A percentile compares a stretch with the other conserved stretches of the same genome.
Evolutionary conservation across 2,888 invertebrate species (phyloP).

Genomic region (Chrysolina americana): DNA sequence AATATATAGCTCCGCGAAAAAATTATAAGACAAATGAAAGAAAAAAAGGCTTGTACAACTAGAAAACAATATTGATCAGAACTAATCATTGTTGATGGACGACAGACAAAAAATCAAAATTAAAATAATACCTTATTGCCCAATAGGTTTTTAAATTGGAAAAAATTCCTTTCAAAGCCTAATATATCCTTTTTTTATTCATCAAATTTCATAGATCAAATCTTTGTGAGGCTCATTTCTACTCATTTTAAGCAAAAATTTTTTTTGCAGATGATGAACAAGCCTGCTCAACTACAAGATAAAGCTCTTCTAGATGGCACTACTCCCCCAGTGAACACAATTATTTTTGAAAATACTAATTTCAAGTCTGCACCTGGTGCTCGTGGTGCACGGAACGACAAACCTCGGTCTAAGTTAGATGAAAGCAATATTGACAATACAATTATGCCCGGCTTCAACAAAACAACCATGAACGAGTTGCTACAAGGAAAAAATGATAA

Average conservation of each 20-base stretch:
- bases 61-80: too few relatives aligned
- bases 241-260: neutral
- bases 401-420: constrained; percentile 75
- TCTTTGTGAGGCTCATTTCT: too few relatives aligned
- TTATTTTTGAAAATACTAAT: constrained; percentile 94
- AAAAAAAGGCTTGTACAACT: too few relatives aligned
- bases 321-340: constrained; percentile 87
- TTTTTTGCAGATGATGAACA: constrained; percentile 58
- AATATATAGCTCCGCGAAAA: too few relatives aligned
- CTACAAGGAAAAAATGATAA: constrained; percentile 70
- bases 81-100: too few relatives aligned
- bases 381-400: constrained; percentile 71
- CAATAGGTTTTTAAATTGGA: too few relatives aligned
- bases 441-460: constrained; percentile 69
- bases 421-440: constrained; percentile 68
- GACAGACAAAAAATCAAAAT: too few relatives aligned
- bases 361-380: constrained; percentile 83
- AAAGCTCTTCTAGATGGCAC: constrained; percentile 79
- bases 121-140: too few relatives aligned
- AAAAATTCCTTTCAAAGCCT: too few relatives aligned
- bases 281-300: constrained; percentile 62
- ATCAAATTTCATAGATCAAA: too few relatives aligned
- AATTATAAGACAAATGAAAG: too few relatives aligned
- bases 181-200: too few relatives aligned
- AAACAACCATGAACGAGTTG: constrained; percentile 65